A percentile compares a stretch with the other conserved stretches of the same genome.
phyloP scores from a whole-genome alignment of 2,113 vertebrate genomes.

The Oncorhynchus tshawytscha region DNA sequence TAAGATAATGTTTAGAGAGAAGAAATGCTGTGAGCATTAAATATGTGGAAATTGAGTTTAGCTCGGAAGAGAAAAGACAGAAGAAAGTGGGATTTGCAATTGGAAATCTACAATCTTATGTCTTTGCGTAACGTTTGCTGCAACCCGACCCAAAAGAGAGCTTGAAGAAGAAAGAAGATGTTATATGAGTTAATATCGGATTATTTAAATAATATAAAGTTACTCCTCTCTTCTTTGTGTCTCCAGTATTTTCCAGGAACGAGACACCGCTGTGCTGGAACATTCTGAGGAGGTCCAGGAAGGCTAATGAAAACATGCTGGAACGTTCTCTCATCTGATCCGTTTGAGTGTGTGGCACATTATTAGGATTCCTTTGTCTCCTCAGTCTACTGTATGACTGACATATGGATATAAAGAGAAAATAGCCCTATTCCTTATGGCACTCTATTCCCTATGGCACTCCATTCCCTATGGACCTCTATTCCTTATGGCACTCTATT shows the following conservation, averaged over 20 bases:
- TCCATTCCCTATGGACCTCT: too few relatives aligned
- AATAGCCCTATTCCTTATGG: neutral
- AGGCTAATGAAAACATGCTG: neutral
- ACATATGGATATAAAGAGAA: neutral
- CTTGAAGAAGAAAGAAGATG: neutral
- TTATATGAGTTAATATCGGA: conserved; percentile 22
- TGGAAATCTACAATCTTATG: neutral
- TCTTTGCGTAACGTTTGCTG: neutral
- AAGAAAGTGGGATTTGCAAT: neutral
- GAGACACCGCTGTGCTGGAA: too few relatives aligned
- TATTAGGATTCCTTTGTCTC: neutral
- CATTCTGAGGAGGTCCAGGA: neutral
- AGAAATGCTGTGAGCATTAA: conserved; percentile 6
- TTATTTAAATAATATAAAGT: conserved; percentile 17
- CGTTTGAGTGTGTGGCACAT: neutral
- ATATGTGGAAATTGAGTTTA: conserved; percentile 9
- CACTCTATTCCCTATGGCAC: neutral
- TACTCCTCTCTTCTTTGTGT: neutral
- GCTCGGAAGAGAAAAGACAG: conserved; percentile 3
- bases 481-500: too few relatives aligned
- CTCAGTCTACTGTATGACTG: neutral
- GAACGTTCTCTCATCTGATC: too few relatives aligned
- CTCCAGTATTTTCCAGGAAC: neutral
- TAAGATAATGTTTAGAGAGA: neutral
- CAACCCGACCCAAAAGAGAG: conserved; percentile 1